Conservation (phyloP, 1,140 invertebrate species). For the Drosophila repleta region DNA sequence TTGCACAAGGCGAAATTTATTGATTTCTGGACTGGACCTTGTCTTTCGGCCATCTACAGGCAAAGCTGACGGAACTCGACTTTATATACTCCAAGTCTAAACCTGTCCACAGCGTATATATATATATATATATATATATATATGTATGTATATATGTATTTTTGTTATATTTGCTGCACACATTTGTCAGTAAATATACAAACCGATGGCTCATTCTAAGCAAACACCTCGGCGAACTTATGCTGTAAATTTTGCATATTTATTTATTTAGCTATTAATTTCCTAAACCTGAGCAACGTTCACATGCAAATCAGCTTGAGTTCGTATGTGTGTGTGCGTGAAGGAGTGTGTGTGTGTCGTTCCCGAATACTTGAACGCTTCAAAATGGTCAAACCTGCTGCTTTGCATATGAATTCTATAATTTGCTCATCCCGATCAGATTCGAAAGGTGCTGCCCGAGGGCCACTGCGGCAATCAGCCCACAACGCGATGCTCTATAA, state of each 20-base stretch:
- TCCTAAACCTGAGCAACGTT: conserved; percentile 42
- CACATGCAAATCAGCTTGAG: conserved; percentile 65
- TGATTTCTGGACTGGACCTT: neutral
- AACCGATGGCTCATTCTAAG: conserved; percentile 30
- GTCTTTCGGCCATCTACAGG: neutral
- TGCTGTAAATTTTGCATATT: conserved; percentile 67
- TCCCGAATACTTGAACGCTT: conserved; percentile 21
- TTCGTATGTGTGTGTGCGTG: neutral
- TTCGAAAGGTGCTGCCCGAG: neutral
- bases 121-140: conserved; percentile 14
- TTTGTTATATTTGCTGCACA: neutral
- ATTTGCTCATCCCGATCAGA: conserved; percentile 20
- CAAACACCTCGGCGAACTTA: conserved; percentile 31
- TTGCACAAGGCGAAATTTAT: neutral
- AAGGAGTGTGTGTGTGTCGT: neutral
- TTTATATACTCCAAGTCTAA: neutral
- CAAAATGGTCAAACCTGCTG: conserved; percentile 26
- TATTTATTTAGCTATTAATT: conserved; percentile 64
- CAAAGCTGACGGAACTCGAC: neutral
- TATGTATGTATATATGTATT: conserved; percentile 12
- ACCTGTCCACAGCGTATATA: conserved; percentile 2
- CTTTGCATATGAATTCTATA: conserved; percentile 54
- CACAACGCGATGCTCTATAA: conserved; percentile 31
- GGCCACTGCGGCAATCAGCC: neutral
- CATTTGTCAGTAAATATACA: conserved; percentile 13